Base-by-base conservation (phyloP, 2,888 invertebrate genomes). In the Mythimna pallens region DNA sequence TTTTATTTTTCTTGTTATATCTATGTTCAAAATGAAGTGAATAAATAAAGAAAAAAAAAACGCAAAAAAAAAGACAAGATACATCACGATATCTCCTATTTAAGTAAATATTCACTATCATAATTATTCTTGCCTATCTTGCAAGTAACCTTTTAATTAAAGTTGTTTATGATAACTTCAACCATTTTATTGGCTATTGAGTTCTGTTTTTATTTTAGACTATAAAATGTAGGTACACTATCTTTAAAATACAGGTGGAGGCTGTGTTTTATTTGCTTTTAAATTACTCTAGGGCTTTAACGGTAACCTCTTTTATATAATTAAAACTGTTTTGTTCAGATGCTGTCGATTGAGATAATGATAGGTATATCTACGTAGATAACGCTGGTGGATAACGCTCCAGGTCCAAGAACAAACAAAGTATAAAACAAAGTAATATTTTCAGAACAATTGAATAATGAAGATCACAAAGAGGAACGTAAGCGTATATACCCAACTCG, bases 141-240 rank as follows among this genome's bases (percentile, higher is more conserved):
- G 14, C 65, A 52, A 43, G 25, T 43, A 74, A 73, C 65, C 74
- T 75, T 73, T 66, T 59, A 73, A 75, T 73, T 66, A 52, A 74
- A 66, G n/a, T n/a, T 52, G 9, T 73, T 58, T 58, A 74, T 25
- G 57, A 34, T 66, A 75, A 58, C 30, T 36, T 36, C 36, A 17
- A 14, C 20, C 47, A 20, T 73, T 73, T 73, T 73, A 57, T 50
- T 64, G 43, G 10, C 65, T 50, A 65, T 40, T 25, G 17, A 55
- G 74, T 36, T 57, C 64, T 47, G 22, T 64, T 73, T 64, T 57
- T 50, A 73, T 73, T 47, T 64, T 9, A 20, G 6, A 55, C 47
- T 55, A 50, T 64, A 64, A 64, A 73, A 57, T 2, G 30, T 17
- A 47, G 74, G 36, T 14, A 20, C 14, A 10, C 20, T 17, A 47